These are phyloP conservation scores for Cassiopea andromeda DNA, from an alignment of 30 jellyfish, hydroid and myxozoan species.

Conservation along the genomic window DNA sequence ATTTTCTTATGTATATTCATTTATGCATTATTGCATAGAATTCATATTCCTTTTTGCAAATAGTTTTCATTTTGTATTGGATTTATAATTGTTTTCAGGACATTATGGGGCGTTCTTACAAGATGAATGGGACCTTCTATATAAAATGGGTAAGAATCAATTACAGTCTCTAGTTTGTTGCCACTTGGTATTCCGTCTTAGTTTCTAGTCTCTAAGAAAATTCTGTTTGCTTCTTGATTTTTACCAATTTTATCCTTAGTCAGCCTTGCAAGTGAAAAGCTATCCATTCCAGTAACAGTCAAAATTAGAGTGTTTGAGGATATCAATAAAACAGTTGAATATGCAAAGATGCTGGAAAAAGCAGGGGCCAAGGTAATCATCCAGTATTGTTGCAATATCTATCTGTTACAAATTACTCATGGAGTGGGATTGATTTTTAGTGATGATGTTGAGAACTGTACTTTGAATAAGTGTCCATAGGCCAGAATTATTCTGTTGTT, in stretches of 20 bases:
- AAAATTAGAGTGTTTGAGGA: conserved; percentile 85
- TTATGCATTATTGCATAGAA: too few species aligned
- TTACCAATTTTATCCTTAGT: conserved; percentile 30
- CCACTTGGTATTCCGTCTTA: neutral
- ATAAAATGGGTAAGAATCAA: conserved; percentile 67
- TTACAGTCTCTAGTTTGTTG: neutral
- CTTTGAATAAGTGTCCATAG: too few species aligned
- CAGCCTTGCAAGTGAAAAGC: conserved; percentile 76
- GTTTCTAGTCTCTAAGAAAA: neutral
- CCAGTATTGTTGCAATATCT: neutral
- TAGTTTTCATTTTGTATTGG: neutral
- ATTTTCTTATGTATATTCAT: too few species aligned
- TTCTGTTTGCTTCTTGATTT: neutral
- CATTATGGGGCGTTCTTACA: conserved; percentile 94
- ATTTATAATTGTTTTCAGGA: conserved; percentile 43
- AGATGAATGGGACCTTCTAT: conserved; percentile 90
- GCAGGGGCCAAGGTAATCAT: conserved; percentile 91
- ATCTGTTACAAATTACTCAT: neutral
- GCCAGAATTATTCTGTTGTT: too few species aligned
- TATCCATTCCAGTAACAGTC: conserved; percentile 84
- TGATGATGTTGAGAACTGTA: too few species aligned
- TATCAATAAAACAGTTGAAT: conserved; percentile 79
- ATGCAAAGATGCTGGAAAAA: conserved; percentile 91
- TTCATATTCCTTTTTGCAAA: too few species aligned
- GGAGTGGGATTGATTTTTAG: too few species aligned